These are phyloP conservation scores for Adelges cooleyi DNA, from an alignment of 1,140 invertebrate genomes.

Conservation along the genomic window DNA sequence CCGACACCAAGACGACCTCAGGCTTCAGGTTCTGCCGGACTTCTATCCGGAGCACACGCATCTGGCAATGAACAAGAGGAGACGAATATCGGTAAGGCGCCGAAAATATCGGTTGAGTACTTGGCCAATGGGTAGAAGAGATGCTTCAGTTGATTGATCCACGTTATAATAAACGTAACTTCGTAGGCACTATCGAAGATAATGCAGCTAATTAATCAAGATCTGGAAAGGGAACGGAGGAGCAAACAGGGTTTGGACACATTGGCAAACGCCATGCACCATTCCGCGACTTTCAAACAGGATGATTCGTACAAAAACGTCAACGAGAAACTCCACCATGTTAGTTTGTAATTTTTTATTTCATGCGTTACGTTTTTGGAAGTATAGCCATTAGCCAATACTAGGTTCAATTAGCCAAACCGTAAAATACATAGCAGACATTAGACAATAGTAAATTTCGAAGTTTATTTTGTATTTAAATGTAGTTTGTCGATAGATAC, in stretches of 20 bases:
- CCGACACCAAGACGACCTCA: constrained; percentile 45
- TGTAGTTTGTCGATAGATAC: too few relatives aligned
- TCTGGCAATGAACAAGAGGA: constrained; percentile 81
- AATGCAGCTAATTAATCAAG: constrained; percentile 67
- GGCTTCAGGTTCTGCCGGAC: constrained; percentile 78
- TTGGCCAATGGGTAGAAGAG: too few relatives aligned
- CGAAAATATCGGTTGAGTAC: too few relatives aligned
- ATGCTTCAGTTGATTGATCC: too few relatives aligned
- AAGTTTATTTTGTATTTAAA: too few relatives aligned
- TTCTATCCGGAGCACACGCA: constrained; percentile 91
- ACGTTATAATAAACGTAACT: constrained; percentile 30
- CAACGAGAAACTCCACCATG: constrained; percentile 79
- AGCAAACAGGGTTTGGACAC: constrained; percentile 79
- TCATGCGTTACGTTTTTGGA: too few relatives aligned
- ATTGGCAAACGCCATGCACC: constrained; percentile 76
- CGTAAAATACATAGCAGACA: too few relatives aligned
- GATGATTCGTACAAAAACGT: constrained; percentile 82
- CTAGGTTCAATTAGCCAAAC: too few relatives aligned
- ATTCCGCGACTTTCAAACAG: constrained; percentile 75
- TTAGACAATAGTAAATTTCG: too few relatives aligned
- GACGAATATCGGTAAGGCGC: constrained; percentile 58
- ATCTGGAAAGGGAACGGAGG: constrained; percentile 71
- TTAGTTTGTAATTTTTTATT: constrained; percentile 46
- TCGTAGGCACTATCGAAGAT: constrained; percentile 63
- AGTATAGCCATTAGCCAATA: too few relatives aligned